Evolutionary conservation across 2,888 invertebrate species (phyloP).

Genomic region (Epinotia brunnichana): DNA sequence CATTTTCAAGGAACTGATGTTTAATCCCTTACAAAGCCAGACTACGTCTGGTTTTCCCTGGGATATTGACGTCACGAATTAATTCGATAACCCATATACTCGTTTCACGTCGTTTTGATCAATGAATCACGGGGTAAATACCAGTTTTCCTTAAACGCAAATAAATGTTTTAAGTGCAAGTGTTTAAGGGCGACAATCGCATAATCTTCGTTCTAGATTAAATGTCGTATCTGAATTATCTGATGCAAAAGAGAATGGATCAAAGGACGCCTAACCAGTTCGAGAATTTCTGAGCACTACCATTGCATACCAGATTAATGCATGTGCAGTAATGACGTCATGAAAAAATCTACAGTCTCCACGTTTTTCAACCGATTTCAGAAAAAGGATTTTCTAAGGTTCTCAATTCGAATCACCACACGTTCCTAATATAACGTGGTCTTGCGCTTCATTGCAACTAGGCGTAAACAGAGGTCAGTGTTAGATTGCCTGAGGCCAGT

Average conservation of each 20-base stretch:
- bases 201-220: not conserved
- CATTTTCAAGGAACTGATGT: conserved; percentile 21
- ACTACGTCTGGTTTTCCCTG: conserved; percentile 19
- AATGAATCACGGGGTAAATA: conserved; percentile 6
- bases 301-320: no score
- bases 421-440: not conserved
- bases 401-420: not conserved
- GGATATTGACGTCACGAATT: conserved; percentile 34
- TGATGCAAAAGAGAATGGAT: not conserved
- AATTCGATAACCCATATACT: conserved; percentile 16
- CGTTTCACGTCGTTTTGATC: conserved; percentile 3
- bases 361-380: no score
- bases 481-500: not conserved
- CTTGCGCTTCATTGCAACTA: not conserved
- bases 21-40: conserved; percentile 4
- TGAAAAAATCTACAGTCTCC: no score
- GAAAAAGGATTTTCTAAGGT: no score
- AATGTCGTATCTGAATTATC: not conserved
- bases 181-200: not conserved
- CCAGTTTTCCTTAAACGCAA: conserved; percentile 17
- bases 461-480: not conserved
- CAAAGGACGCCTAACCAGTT: not conserved
- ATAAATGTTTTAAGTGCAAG: not conserved
- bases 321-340: not conserved
- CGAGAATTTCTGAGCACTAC: no score